These are phyloP conservation scores for Drosophila dunni DNA, from an alignment of 1,140 invertebrate species.

Conservation along the genomic window DNA sequence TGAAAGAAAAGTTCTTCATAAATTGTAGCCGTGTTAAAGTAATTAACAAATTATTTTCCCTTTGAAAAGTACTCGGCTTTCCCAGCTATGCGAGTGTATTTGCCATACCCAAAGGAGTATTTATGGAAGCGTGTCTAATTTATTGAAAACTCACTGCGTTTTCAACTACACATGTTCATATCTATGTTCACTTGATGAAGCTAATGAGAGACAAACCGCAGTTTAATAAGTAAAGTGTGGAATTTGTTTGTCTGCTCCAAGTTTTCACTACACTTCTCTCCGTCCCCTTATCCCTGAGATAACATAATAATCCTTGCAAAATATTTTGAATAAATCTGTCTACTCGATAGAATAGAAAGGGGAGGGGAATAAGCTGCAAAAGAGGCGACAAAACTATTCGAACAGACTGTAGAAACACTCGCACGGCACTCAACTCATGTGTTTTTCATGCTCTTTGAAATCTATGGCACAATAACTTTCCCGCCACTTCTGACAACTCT, in stretches of 20 bases:
- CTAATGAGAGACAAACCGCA: slow-evolving; percentile 10
- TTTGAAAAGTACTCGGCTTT: too few relatives aligned
- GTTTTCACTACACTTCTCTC: slow-evolving; percentile 21
- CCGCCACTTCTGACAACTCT: slow-evolving; percentile 11
- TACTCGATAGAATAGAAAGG: neutral
- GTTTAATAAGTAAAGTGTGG: slow-evolving; percentile 10
- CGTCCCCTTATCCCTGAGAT: neutral
- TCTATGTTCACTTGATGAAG: neutral
- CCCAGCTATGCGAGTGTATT: too few relatives aligned
- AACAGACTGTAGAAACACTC: slow-evolving; percentile 24
- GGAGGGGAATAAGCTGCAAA: neutral
- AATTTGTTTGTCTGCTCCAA: slow-evolving; percentile 48
- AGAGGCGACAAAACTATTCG: slow-evolving; percentile 21
- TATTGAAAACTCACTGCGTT: neutral
- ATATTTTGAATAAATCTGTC: slow-evolving; percentile 12
- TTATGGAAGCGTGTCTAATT: neutral
- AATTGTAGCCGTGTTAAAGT: too few relatives aligned
- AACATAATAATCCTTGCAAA: slow-evolving; percentile 27
- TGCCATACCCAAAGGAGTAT: too few relatives aligned
- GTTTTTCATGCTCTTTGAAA: slow-evolving; percentile 7
- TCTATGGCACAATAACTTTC: slow-evolving; percentile 12
- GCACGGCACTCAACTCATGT: slow-evolving; percentile 17
- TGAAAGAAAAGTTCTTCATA: too few relatives aligned
- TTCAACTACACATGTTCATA: too few relatives aligned
- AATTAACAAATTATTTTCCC: too few relatives aligned